These are phyloP conservation scores for Herpetotheres cachinnans DNA, from an alignment of 2,113 vertebrate genomes.

Conservation along the genomic window DNA sequence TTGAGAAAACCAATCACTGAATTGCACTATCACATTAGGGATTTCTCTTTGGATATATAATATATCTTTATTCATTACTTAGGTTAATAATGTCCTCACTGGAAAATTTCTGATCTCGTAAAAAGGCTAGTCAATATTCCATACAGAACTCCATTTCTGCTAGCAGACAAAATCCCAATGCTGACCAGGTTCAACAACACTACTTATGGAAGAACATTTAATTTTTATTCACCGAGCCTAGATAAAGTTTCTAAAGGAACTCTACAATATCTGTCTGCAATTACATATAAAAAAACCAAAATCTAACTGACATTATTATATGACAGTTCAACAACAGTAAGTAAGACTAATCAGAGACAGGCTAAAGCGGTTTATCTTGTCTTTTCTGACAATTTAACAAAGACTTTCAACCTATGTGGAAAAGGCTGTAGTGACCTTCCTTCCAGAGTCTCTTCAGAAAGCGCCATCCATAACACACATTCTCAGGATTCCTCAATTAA, in stretches of 20 bases:
- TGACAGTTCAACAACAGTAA: slow-evolving; percentile 18
- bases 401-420: neutral
- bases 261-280: neutral
- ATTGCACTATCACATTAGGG: neutral
- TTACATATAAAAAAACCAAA: neutral
- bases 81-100: neutral
- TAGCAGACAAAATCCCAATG: slow-evolving; percentile 25
- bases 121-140: slow-evolving; percentile 39
- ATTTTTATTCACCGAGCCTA: slow-evolving; percentile 53
- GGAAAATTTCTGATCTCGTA: neutral
- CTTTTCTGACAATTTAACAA: neutral
- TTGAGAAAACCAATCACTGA: neutral
- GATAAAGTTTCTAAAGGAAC: slow-evolving; percentile 7
- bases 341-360: slow-evolving; percentile 10
- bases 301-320: neutral
- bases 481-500: neutral
- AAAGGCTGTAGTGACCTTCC: neutral
- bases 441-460: neutral
- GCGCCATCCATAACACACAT: neutral
- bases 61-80: neutral
- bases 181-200: neutral
- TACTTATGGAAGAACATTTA: slow-evolving; percentile 7
- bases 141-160: slow-evolving; percentile 25
- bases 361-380: neutral
- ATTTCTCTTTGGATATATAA: neutral